These are phyloP conservation scores for Melanophora roralis DNA, from an alignment of 2,888 invertebrate genomes.

Conservation along the genomic window DNA sequence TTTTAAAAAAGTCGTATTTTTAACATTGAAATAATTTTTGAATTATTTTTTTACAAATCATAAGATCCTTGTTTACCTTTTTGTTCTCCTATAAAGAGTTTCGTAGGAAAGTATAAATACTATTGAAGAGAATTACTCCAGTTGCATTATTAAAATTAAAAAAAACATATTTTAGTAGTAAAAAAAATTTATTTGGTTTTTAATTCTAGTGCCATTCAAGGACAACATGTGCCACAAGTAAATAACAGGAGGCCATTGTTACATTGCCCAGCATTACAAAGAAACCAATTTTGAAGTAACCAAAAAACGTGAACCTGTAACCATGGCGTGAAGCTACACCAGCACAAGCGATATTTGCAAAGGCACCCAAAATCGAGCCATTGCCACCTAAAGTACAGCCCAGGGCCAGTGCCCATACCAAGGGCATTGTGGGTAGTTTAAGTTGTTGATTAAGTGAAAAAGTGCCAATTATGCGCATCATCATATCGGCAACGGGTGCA, in stretches of 20 bases:
- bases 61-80: too few relatives aligned
- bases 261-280: constrained; percentile 87
- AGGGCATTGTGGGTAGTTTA: constrained; percentile 84
- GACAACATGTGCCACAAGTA: constrained; percentile 82
- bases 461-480: constrained; percentile 86
- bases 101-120: too few relatives aligned
- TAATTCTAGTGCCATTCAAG: constrained; percentile 55
- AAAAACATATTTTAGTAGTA: too few relatives aligned
- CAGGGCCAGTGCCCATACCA: constrained; percentile 90
- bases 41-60: too few relatives aligned
- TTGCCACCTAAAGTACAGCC: constrained; percentile 94
- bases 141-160: too few relatives aligned
- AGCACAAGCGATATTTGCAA: constrained; percentile 92
- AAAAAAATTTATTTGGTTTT: neutral
- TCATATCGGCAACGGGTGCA: constrained; percentile 91
- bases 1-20: too few relatives aligned
- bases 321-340: constrained; percentile 94
- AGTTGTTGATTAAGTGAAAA: constrained; percentile 82
- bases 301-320: constrained; percentile 87
- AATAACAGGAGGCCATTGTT: constrained; percentile 81
- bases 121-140: too few relatives aligned
- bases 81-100: too few relatives aligned
- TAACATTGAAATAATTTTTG: too few relatives aligned
- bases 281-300: constrained; percentile 89
- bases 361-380: constrained; percentile 91